Conservation (phyloP, 1,140 invertebrate genomes). For the Solenopsis invicta region DNA sequence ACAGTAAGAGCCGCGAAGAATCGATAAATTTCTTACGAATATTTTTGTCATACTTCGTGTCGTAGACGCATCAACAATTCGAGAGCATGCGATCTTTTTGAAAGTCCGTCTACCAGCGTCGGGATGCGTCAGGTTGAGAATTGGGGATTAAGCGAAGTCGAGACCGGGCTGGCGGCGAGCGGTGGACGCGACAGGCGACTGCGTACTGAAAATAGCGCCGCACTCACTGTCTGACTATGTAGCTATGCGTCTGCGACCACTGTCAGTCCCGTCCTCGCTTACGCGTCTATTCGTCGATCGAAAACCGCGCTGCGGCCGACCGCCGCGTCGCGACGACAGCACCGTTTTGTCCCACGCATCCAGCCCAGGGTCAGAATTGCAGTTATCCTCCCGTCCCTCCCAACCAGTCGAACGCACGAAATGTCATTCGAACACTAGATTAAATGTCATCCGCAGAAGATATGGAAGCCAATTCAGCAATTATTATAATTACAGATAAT, state of each 20-base stretch:
- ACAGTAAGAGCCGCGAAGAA: background rate
- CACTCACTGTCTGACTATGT: constrained; percentile 84
- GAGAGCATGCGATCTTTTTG: constrained; percentile 8
- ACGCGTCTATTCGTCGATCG: constrained; percentile 73
- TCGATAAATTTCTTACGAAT: background rate
- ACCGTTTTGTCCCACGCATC: constrained; percentile 35
- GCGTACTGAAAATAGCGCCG: constrained; percentile 81
- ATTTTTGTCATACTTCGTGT: background rate
- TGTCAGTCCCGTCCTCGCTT: constrained; percentile 68
- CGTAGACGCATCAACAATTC: background rate
- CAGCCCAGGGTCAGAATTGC: constrained; percentile 36
- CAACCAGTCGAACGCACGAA: background rate
- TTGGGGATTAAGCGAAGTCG: constrained; percentile 74
- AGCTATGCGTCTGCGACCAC: constrained; percentile 74
- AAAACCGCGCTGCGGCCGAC: constrained; percentile 65
- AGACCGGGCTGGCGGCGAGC: constrained; percentile 43
- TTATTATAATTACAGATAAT: background rate
- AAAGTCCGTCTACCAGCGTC: background rate
- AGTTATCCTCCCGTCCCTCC: background rate
- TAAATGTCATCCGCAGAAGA: constrained; percentile 19
- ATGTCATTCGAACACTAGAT: constrained; percentile 29
- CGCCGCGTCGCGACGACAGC: constrained; percentile 40
- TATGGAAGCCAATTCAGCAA: background rate
- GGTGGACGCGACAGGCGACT: constrained; percentile 63
- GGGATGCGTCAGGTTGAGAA: constrained; percentile 70